Percentiles rank a stretch among this genome's conserved stretches.
Conservation (phyloP, 1,140 invertebrate genomes). For the Lepidurus apus region DNA sequence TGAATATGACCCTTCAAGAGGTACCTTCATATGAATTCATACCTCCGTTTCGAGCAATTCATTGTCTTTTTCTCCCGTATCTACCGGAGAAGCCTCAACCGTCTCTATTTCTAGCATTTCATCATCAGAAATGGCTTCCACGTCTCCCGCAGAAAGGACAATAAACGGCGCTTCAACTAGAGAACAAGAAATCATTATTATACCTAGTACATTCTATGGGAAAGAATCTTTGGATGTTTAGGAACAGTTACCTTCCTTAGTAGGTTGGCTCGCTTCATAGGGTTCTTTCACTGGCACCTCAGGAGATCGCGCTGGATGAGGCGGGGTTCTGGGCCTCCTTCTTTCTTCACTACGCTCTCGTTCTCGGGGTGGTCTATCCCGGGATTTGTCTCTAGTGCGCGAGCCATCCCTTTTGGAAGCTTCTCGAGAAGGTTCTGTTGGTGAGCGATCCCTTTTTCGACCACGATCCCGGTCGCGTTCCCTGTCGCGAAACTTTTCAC, state of each 20-base stretch:
- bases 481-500: conserved; percentile 46
- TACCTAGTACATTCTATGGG: conserved; percentile 30
- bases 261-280: conserved; percentile 26
- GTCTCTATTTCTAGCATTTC: conserved; percentile 42
- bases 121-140: conserved; percentile 47
- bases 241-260: conserved; percentile 28
- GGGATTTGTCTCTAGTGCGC: conserved; percentile 33
- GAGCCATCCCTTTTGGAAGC: conserved; percentile 20
- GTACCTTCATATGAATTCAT: too few species aligned
- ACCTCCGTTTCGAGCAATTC: conserved; percentile 36
- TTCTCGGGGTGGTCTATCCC: conserved; percentile 29
- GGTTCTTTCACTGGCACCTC: conserved; percentile 39
- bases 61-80: conserved; percentile 7
- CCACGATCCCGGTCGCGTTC: conserved; percentile 33
- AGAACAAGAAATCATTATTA: conserved; percentile 32
- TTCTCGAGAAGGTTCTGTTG: conserved; percentile 11
- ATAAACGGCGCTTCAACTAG: conserved; percentile 37
- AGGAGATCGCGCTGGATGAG: conserved; percentile 44
- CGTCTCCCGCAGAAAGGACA: conserved; percentile 44
- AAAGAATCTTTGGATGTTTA: conserved; percentile 32
- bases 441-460: conserved; percentile 29
- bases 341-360: conserved; percentile 22
- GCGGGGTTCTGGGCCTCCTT: conserved; percentile 27
- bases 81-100: background rate
- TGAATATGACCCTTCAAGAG: background rate